Evolutionary conservation across 2,888 invertebrate genomes (phyloP).

Genomic region (Empis stercorea): DNA sequence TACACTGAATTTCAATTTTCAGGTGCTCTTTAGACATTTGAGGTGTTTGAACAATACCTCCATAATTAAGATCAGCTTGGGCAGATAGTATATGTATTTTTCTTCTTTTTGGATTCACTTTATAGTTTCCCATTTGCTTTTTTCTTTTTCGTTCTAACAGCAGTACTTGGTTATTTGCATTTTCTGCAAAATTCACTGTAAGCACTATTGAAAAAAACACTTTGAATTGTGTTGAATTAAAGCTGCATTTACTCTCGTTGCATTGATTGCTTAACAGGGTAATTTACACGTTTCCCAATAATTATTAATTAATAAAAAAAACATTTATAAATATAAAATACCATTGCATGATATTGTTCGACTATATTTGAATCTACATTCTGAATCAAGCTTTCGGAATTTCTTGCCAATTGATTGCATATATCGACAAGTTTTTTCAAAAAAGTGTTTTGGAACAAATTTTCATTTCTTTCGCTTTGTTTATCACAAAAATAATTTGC

Average conservation of each 20-base stretch:
- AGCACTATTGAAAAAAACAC: not conserved
- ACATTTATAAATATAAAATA: not conserved
- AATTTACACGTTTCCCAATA: not conserved
- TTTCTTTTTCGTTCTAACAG: not conserved
- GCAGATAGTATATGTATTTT: not conserved
- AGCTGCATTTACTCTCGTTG: not conserved
- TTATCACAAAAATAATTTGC: not conserved
- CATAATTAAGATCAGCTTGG: not conserved
- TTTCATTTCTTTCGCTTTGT: not conserved
- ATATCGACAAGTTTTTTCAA: not conserved
- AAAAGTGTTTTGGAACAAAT: not conserved
- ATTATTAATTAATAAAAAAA: not conserved
- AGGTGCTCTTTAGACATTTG: not conserved
- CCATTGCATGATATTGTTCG: not conserved
- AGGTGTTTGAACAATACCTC: not conserved
- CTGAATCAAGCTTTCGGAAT: not conserved
- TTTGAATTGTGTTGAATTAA: not conserved
- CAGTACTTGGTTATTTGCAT: not conserved
- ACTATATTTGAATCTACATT: not conserved
- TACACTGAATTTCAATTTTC: not conserved
- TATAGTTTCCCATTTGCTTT: not conserved
- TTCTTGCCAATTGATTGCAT: not conserved
- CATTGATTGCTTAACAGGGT: not conserved
- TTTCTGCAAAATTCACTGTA: not conserved
- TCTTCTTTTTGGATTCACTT: not conserved